Conservation (phyloP, 2,113 vertebrate species). For the Steatornis caripensis region DNA sequence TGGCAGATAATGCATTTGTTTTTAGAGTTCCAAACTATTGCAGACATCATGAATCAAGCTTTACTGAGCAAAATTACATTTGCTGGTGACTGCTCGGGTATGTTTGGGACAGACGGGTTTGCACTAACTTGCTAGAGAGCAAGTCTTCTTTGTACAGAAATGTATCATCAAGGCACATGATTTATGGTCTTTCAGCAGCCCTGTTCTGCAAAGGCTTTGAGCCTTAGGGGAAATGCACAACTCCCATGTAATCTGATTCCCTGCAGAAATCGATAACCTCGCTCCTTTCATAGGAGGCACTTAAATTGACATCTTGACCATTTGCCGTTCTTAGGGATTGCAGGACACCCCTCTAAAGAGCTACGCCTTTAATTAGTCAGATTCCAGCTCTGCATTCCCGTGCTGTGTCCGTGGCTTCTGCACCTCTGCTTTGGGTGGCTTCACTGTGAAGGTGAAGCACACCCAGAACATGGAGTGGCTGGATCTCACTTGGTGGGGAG, state of each 20-base stretch:
- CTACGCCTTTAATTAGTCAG: background rate
- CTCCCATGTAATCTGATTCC: background rate
- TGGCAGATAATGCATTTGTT: background rate
- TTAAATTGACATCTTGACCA: background rate
- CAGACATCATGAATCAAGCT: background rate
- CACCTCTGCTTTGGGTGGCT: background rate
- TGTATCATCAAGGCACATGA: background rate
- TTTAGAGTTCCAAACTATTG: background rate
- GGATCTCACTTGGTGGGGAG: background rate
- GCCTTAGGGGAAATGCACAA: background rate
- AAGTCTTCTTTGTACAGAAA: background rate
- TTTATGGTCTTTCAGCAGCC: background rate
- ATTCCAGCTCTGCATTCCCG: background rate
- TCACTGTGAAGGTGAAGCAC: background rate
- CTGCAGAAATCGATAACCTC: background rate
- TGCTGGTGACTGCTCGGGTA: background rate
- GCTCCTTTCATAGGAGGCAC: background rate
- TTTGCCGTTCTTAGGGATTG: background rate
- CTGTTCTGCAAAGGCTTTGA: background rate
- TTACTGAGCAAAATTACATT: background rate
- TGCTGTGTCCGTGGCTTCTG: background rate
- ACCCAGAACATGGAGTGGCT: rapidly evolving
- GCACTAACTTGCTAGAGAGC: background rate
- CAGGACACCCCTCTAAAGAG: background rate
- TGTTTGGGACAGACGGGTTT: background rate